Conservation (phyloP, 2,888 invertebrate species). For the Ormyrus thymus region DNA sequence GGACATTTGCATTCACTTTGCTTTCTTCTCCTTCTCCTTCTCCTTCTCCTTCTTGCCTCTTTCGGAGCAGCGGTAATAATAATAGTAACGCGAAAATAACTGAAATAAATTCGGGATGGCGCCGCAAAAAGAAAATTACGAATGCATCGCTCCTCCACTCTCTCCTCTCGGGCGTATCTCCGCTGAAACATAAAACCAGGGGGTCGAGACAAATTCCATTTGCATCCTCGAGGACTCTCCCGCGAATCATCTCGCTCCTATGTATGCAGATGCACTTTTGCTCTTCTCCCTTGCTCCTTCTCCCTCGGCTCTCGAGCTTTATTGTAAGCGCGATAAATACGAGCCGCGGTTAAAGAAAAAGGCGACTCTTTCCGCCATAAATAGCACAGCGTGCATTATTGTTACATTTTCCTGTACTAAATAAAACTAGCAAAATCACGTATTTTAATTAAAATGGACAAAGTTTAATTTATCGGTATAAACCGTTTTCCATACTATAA, state of each 20-base stretch:
- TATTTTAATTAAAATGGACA: too few relatives aligned
- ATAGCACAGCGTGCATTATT: too few relatives aligned
- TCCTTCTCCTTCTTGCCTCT: too few relatives aligned
- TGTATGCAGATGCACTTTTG: neutral
- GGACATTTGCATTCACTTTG: slow-evolving; percentile 23
- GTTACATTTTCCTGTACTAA: too few relatives aligned
- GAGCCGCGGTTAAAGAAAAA: too few relatives aligned
- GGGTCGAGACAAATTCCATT: slow-evolving; percentile 33
- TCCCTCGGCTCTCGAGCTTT: neutral
- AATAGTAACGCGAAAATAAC: slow-evolving; percentile 28
- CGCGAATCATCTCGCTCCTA: neutral
- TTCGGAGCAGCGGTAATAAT: neutral
- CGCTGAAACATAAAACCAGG: slow-evolving; percentile 18
- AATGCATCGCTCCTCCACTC: slow-evolving; percentile 2
- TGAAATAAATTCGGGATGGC: slow-evolving; percentile 28
- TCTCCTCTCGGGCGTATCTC: neutral
- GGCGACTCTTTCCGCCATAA: too few relatives aligned
- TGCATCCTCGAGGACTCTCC: slow-evolving; percentile 15
- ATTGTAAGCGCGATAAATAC: too few relatives aligned
- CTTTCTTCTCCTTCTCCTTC: too few relatives aligned
- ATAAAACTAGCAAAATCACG: too few relatives aligned
- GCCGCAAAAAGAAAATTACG: slow-evolving; percentile 21
- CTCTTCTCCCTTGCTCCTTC: neutral
- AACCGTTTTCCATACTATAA: too few relatives aligned
- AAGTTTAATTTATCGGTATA: too few relatives aligned